Base-by-base conservation (phyloP, 2,113 vertebrate species). In the Climacteris rufus region DNA sequence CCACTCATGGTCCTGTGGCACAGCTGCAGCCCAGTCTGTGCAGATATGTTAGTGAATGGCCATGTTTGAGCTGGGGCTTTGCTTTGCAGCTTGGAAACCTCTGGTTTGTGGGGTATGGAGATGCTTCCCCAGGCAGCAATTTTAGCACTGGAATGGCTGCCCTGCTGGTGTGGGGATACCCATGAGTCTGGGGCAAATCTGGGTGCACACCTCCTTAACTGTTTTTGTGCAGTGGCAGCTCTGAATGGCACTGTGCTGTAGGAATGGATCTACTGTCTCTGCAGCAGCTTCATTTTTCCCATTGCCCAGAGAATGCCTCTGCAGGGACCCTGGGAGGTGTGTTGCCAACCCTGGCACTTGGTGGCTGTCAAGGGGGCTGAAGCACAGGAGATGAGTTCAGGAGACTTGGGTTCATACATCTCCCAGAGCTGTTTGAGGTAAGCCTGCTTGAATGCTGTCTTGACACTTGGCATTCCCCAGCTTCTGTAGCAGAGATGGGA, bases 281-380 rank as follows among this genome's bases (percentile, higher is more conserved):
- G 35, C n/a, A 44, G 52, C 12, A 65, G 44, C n/a, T 52, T n/a
- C 6, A 5, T 66, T 84, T 90, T 59, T 87, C n/a, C 37, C 1
- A 4, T n/a, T 42, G 61, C 39, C 52, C 13, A 19, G 47, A 66
- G 72, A 44, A 50, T 37, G 35, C 12, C 18, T 57, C 27, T 83
- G 44, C 44, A 65, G 40, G 53, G 24, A 16, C 31, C 13, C 10
- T 0, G 0, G 19, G 49, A 45, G 16, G 5, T 3, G 1, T 40
- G 47, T 71, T 91, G 44, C 60, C 53, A 82, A 72, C 17, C 17
- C 35, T 61, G 47, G 66, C 25, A n/a, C 16, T 0, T 1, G 5
- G 33, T 53, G 44, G 39, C 44, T 85, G 21, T 80, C 33, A 45
- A 35, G 17, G 8, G 24, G 11, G 15, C 25, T 89, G 72, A 50